Conservation (phyloP, 2,888 invertebrate genomes). For the Drosophila diplacantha region DNA sequence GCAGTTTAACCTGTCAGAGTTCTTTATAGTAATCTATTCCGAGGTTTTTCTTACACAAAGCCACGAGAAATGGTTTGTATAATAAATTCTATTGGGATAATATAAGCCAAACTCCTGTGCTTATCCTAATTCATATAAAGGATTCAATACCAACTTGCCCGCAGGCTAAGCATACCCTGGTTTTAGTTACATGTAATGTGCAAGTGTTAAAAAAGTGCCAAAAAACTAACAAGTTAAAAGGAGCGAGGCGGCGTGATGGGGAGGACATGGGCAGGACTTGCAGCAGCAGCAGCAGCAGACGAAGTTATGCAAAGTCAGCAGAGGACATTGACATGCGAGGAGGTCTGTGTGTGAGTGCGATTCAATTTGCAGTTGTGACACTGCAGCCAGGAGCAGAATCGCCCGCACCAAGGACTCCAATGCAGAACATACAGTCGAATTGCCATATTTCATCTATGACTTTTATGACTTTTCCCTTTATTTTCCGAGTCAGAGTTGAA, state of each 20-base stretch:
- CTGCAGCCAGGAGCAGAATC: slow-evolving; percentile 33
- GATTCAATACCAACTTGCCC: background rate
- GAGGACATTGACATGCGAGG: slow-evolving; percentile 66
- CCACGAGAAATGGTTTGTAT: background rate
- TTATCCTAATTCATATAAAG: no score
- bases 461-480: slow-evolving; percentile 60
- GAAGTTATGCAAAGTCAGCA: slow-evolving; percentile 70
- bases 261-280: slow-evolving; percentile 1
- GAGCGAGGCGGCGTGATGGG: background rate
- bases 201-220: slow-evolving; percentile 49
- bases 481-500: slow-evolving; percentile 24
- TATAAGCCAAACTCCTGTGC: no score
- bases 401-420: slow-evolving; percentile 24
- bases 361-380: slow-evolving; percentile 68
- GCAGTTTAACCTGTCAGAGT: background rate
- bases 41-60: no score
- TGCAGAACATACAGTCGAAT: slow-evolving; percentile 52
- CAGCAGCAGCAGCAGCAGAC: slow-evolving; percentile 36
- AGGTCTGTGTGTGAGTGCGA: slow-evolving; percentile 43
- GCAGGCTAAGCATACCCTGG: slow-evolving; percentile 10
- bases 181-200: slow-evolving; percentile 8
- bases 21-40: background rate
- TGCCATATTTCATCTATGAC: slow-evolving; percentile 69
- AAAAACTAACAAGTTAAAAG: slow-evolving; percentile 59
- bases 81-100: background rate